Evolutionary conservation across 2,888 invertebrate species (phyloP).

Genomic region (Drosophila borborema): DNA sequence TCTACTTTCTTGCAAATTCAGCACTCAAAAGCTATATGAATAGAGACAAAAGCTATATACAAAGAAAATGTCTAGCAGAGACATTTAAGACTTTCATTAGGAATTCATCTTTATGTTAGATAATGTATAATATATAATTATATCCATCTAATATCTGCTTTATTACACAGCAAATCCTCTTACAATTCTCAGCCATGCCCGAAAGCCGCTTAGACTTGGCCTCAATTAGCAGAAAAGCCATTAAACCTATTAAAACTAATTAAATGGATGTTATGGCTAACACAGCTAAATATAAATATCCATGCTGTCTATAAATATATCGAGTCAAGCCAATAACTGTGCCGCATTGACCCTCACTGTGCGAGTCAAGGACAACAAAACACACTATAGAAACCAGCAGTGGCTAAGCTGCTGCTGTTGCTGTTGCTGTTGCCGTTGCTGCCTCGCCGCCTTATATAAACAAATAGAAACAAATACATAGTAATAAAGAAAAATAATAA

Average conservation of each 20-base stretch:
- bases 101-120: not conserved
- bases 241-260: constrained; percentile 7
- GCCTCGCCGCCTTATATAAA: constrained; percentile 4
- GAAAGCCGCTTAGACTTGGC: not conserved
- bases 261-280: not conserved
- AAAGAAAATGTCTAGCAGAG: not conserved
- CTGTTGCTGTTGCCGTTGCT: not conserved
- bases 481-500: not conserved
- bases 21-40: not conserved
- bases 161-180: not conserved
- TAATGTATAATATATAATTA: not conserved
- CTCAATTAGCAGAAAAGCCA: constrained; percentile 2
- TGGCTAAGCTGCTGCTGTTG: constrained; percentile 5
- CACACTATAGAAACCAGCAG: constrained; percentile 24
- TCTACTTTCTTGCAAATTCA: not conserved
- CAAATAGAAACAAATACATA: constrained; percentile 14
- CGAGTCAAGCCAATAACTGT: constrained; percentile 13
- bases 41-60: not conserved
- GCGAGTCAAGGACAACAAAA: constrained; percentile 51
- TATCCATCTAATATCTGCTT: not conserved
- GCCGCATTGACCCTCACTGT: constrained; percentile 24
- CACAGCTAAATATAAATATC: constrained; percentile 23
- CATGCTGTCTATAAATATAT: constrained; percentile 26
- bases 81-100: not conserved
- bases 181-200: not conserved